A percentile compares a stretch with the other conserved stretches of the same genome.
Evolutionary conservation across 2,888 invertebrate genomes (phyloP).

Genomic region (Agonopterix arenella): DNA sequence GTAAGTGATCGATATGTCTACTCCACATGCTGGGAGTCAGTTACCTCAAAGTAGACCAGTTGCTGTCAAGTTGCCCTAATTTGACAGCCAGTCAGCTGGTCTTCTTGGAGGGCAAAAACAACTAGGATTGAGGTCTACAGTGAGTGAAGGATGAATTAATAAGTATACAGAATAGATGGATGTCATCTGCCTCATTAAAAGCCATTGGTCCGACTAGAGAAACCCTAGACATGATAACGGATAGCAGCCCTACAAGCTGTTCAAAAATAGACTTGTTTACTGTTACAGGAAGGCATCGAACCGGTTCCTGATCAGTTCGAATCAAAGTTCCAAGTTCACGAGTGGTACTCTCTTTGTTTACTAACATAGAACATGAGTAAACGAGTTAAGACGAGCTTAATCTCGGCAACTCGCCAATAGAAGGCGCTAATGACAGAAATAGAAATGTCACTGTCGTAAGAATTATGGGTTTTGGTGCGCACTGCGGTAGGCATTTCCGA

Average conservation of each 20-base stretch:
- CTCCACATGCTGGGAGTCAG: too few species aligned
- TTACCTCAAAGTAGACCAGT: too few species aligned
- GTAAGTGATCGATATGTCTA: too few species aligned
- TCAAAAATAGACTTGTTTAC: not conserved
- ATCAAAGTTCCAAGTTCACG: not conserved
- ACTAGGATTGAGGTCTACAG: too few species aligned
- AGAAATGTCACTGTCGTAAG: conserved; percentile 53
- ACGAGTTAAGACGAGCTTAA: conserved; percentile 33
- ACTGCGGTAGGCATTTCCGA: conserved; percentile 64
- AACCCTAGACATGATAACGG: not conserved
- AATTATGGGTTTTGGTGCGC: conserved; percentile 42
- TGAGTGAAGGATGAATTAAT: too few species aligned
- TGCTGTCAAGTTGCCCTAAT: too few species aligned
- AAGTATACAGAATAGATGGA: too few species aligned
- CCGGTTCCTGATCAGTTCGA: not conserved
- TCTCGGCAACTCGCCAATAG: conserved; percentile 71
- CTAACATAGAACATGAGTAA: conserved; percentile 70
- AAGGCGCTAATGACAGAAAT: conserved; percentile 64
- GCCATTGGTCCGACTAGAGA: too few species aligned
- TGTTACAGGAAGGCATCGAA: not conserved
- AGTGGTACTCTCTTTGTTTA: conserved; percentile 47
- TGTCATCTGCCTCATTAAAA: too few species aligned
- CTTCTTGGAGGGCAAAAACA: too few species aligned
- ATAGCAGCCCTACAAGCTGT: not conserved
- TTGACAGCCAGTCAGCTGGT: too few species aligned